Evolutionary conservation across 2,888 invertebrate species (phyloP), one percentile per base, ranked within the genome.

Genomic region (Nudaria mundana): DNA sequence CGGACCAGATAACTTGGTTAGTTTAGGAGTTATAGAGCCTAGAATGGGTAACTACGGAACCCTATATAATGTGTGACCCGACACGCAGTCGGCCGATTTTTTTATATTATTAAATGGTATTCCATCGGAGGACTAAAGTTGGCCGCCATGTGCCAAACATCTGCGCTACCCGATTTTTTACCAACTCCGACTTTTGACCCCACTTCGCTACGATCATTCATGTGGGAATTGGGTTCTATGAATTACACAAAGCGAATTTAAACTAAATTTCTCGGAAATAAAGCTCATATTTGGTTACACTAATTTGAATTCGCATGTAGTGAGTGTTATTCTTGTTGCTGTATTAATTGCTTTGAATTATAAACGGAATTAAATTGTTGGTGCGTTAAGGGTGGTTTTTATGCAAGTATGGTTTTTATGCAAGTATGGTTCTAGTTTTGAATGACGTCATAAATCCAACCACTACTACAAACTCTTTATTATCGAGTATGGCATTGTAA

Each of bases 161-260:
- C 86, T 87, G 87, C 74, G 76, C 68, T 66, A 47, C 64, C 71
- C 71, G 66, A 72, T 83, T 86, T 87, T 86, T 84, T 82, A 84
- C 79, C 74, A 74, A 74, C 76, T 71, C 63, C 70, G 76, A 85
- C 81, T 81, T 85, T 77, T 86, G 85, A 86, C 85, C 85, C 85
- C 85, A 77, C 84, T 81, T 77, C 73, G 72, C 71, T 66, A 58
- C 78, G 78, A 85, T 84, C 81, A 77, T 72, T 85, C 86, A 84
- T 86, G 79, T 83, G 86, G 82, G 85, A 86, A 86, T 81, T 71
- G 68, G 63, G 72, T 79, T 77, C 74, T 74, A 67, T 57, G 51
- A 52, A 64, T 67, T 63, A 58, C 54, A 51, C 66, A 55, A 59
- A 50, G 66, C 68, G 75, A 75, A 76, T 76, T 76, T 58, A 66